phyloP scores from a whole-genome alignment of 1,140 invertebrate genomes.

The Oedothorax gibbosus region DNA sequence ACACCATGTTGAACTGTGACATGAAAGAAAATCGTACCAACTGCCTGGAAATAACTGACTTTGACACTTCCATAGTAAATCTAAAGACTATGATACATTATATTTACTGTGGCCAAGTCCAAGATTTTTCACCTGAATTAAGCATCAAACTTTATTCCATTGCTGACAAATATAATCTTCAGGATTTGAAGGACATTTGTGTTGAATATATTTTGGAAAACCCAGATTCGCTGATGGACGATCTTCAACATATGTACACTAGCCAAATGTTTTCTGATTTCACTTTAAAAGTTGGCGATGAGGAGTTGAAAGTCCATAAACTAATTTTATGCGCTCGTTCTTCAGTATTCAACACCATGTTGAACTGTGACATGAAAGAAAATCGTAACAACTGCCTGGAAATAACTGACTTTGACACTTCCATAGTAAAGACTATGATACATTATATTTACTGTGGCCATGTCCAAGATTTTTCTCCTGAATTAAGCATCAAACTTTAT shows the following conservation, averaged over 20 bases:
- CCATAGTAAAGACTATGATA: background rate
- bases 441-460: slow-evolving; percentile 11
- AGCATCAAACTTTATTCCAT: background rate
- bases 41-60: slow-evolving; percentile 20
- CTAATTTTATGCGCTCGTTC: slow-evolving; percentile 66
- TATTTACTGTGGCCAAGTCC: background rate
- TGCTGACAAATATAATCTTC: slow-evolving; percentile 5
- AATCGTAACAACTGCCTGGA: slow-evolving; percentile 16
- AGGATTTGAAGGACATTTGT: slow-evolving; percentile 2
- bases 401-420: slow-evolving; percentile 10
- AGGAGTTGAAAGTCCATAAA: slow-evolving; percentile 66
- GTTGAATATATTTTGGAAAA: background rate
- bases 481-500: background rate
- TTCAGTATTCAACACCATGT: slow-evolving; percentile 67
- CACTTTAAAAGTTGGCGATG: slow-evolving; percentile 46
- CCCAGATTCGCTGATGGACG: background rate
- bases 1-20: slow-evolving; percentile 66
- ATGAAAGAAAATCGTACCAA: slow-evolving; percentile 61
- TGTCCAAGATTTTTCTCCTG: background rate
- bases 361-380: slow-evolving; percentile 63
- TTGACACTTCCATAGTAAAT: background rate
- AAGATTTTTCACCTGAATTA: background rate
- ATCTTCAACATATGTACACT: slow-evolving; percentile 8
- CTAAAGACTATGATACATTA: background rate
- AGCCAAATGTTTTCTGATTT: background rate